Evolutionary conservation across 64 coral and sea anemone species (phyloP).

Genomic region (Montipora sp.): DNA sequence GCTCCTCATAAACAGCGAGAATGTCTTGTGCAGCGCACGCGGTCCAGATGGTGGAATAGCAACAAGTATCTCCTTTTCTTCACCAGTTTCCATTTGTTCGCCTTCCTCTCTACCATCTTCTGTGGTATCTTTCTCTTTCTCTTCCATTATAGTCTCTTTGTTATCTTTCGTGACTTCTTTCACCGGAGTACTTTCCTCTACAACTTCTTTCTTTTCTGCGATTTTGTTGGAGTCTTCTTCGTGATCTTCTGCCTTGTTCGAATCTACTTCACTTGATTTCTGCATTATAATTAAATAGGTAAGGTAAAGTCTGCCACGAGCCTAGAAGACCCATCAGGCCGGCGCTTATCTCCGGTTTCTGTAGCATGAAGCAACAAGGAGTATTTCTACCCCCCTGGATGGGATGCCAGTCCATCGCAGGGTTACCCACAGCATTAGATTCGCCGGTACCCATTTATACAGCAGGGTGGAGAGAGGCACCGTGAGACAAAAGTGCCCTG

Average conservation of each 20-base stretch:
- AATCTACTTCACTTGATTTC: neutral
- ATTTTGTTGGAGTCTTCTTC: conserved; percentile 87
- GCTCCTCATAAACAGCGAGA: conserved; percentile 94
- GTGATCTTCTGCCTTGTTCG: conserved; percentile 12
- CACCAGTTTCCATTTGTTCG: conserved; percentile 33
- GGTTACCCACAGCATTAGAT: too few relatives aligned
- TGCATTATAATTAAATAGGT: neutral
- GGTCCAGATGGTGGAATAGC: conserved; percentile 28
- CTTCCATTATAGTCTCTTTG: conserved; percentile 80
- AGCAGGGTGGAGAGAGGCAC: too few relatives aligned
- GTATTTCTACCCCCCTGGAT: too few relatives aligned
- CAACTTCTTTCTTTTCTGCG: conserved; percentile 83
- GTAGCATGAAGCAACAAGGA: too few relatives aligned
- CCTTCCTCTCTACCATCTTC: conserved; percentile 62
- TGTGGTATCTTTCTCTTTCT: conserved; percentile 81
- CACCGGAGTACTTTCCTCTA: conserved; percentile 77
- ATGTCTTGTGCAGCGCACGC: conserved; percentile 88
- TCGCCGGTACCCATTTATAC: too few relatives aligned
- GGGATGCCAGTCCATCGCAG: too few relatives aligned
- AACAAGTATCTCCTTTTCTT: neutral
- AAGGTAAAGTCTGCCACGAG: too few relatives aligned
- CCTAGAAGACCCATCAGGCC: too few relatives aligned
- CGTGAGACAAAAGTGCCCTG: too few relatives aligned
- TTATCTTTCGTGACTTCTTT: conserved; percentile 68
- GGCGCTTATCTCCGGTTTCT: too few relatives aligned